Base-by-base conservation (phyloP, 2,113 vertebrate genomes). In the Catharus fuscescens region DNA sequence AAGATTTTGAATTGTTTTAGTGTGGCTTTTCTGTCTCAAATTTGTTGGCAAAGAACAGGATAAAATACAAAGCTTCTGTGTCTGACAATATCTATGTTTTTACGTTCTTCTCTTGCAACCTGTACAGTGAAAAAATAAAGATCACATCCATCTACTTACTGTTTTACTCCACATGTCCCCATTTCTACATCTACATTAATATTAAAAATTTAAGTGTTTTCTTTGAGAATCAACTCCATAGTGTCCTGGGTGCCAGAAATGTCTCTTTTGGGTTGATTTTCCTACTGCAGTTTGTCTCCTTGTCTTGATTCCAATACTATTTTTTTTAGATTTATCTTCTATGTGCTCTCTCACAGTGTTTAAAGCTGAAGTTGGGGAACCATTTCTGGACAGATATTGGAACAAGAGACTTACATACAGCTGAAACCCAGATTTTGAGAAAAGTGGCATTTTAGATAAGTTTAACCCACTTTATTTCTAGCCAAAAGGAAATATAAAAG, bases 201-300 rank as follows among this genome's bases (percentile, higher is more conserved):
- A 95, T 88, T 87, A 89, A 95, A 95, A 95, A 86, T 79, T 36
- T 64, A 94, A 82, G 36, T 90, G 38, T 83, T 95, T 95, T 97
- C 77, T 62, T 83, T 91, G 73, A 87, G 82, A 94, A 92, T 87
- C 54, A 74, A 29, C 64, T 89, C 76, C 90, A 31, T 25, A 72
- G 47, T 38, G 29, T 81, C 77, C 36, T 83, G 59, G 73, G 87
- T 93, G 38, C 31, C 48, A 67, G 32, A 56, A 95, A 92, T 74
- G 8, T 87, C 73, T 92, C 19, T 57, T 78, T 60, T 80, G 76
- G 52, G 36, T 50, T 91, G 36, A 44, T 90, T 84, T 72, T 91
- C 12, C n/a, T 90, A 7, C 25, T 61, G 42, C 17, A 54, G 12
- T 80, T 93, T 32, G 48, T 83, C 36, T 86, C 28, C 23, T 94